Evolutionary conservation across 53 echinoderm and acorn worm species (phyloP).

Genomic region (Zoroaster sp.): DNA sequence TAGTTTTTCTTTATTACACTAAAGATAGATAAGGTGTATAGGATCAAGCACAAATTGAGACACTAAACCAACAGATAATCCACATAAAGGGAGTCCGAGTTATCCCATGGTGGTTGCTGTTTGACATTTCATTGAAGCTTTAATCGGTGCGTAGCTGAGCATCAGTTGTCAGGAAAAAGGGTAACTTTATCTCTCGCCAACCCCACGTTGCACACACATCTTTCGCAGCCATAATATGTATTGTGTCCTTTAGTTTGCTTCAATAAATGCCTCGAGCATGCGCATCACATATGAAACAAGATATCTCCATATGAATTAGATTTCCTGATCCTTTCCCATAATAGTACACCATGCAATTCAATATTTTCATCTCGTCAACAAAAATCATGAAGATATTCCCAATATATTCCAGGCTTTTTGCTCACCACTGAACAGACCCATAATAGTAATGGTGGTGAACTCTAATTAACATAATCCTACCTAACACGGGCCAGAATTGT

Average conservation of each 20-base stretch:
- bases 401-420: background rate
- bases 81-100: conserved; percentile 28
- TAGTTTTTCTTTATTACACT: conserved; percentile 52
- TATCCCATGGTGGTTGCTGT: conserved; percentile 57
- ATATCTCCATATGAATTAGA: background rate
- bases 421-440: conserved; percentile 41
- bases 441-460: background rate
- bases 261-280: conserved; percentile 62
- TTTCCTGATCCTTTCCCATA: background rate
- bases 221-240: conserved; percentile 59
- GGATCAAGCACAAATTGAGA: conserved; percentile 50
- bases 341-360: background rate
- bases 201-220: conserved; percentile 50
- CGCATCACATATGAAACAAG: conserved; percentile 59
- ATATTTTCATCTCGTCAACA: conserved; percentile 62
- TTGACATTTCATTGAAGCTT: background rate
- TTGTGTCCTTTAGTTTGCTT: conserved; percentile 57
- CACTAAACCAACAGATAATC: conserved; percentile 49
- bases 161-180: conserved; percentile 39
- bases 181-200: conserved; percentile 35
- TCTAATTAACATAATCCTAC: conserved; percentile 17
- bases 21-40: conserved; percentile 67
- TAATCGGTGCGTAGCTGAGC: conserved; percentile 54
- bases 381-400: conserved; percentile 36
- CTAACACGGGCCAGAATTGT: conserved; percentile 59